These are phyloP conservation scores for Petrolisthes manimaculis DNA, from an alignment of 2,888 invertebrate genomes.

Conservation along the genomic window DNA sequence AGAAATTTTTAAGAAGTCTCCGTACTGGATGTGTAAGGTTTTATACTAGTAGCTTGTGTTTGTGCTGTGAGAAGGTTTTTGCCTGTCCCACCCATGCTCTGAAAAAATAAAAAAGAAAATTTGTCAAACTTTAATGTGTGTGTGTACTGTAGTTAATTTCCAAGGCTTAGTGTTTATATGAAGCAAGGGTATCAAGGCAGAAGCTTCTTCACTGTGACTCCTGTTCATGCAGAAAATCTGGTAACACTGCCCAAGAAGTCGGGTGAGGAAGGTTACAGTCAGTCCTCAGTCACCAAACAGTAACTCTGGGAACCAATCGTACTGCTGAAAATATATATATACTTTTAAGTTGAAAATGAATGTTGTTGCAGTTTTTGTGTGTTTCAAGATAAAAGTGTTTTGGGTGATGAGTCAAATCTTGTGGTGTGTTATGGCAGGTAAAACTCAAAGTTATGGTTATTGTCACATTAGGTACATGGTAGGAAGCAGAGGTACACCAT, in stretches of 20 bases:
- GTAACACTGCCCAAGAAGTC: slow-evolving; percentile 49
- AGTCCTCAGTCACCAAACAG: slow-evolving; percentile 28
- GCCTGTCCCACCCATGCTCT: slow-evolving; percentile 16
- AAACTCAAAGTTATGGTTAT: background rate
- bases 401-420: background rate
- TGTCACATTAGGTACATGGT: background rate
- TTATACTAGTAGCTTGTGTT: slow-evolving; percentile 55
- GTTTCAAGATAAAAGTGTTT: background rate
- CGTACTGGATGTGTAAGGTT: slow-evolving; percentile 60
- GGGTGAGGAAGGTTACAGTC: slow-evolving; percentile 49
- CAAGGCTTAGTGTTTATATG: background rate
- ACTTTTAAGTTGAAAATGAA: background rate
- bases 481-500: background rate
- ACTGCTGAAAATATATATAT: slow-evolving; percentile 24
- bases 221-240: slow-evolving; percentile 44
- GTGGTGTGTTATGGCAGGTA: background rate
- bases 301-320: slow-evolving; percentile 18
- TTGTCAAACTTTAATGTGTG: background rate
- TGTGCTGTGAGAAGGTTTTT: slow-evolving; percentile 47
- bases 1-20: slow-evolving; percentile 52
- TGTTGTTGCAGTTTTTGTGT: background rate
- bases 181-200: background rate
- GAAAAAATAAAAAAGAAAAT: background rate
- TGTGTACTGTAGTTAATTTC: background rate
- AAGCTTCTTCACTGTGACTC: slow-evolving; percentile 45